Percentiles rank a stretch among this genome's conserved stretches.
Evolutionary conservation across 2,888 invertebrate species (phyloP).

Genomic region (Timema podura): DNA sequence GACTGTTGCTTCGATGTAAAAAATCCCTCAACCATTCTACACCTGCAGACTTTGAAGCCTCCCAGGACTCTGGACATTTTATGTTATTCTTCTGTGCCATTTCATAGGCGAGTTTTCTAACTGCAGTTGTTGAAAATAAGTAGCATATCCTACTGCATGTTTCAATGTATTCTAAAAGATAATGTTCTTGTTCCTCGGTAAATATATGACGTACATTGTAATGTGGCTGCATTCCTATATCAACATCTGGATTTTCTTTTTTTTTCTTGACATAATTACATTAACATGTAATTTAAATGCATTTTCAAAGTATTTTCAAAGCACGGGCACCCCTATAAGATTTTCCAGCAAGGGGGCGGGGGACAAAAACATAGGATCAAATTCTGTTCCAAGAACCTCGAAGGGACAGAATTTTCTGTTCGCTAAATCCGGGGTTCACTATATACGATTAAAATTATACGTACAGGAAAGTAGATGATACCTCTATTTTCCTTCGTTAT

Average conservation of each 20-base stretch:
- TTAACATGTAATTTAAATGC: not conserved
- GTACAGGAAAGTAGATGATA: too few relatives aligned
- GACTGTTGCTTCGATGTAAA: slow-evolving; percentile 3
- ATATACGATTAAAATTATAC: too few relatives aligned
- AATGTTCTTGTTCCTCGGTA: not conserved
- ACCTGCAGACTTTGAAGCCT: not conserved
- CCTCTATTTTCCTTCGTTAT: too few relatives aligned
- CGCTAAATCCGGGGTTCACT: too few relatives aligned
- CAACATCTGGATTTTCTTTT: slow-evolving; percentile 1
- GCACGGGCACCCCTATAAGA: too few relatives aligned
- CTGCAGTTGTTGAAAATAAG: not conserved
- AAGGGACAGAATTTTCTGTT: too few relatives aligned
- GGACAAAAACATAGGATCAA: too few relatives aligned
- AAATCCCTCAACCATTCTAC: not conserved
- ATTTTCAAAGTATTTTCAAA: too few relatives aligned
- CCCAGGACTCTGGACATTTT: not conserved
- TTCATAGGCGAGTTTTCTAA: slow-evolving; percentile 5
- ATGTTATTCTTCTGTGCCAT: too few relatives aligned
- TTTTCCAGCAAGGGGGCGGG: too few relatives aligned
- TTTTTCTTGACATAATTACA: not conserved
- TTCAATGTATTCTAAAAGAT: not conserved
- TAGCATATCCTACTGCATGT: slow-evolving; percentile 10
- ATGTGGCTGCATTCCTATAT: not conserved
- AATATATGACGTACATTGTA: not conserved
- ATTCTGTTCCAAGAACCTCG: too few relatives aligned